These are phyloP conservation scores for Saguinus midas DNA, from an alignment of 2,113 vertebrate species.

Conservation along the genomic window DNA sequence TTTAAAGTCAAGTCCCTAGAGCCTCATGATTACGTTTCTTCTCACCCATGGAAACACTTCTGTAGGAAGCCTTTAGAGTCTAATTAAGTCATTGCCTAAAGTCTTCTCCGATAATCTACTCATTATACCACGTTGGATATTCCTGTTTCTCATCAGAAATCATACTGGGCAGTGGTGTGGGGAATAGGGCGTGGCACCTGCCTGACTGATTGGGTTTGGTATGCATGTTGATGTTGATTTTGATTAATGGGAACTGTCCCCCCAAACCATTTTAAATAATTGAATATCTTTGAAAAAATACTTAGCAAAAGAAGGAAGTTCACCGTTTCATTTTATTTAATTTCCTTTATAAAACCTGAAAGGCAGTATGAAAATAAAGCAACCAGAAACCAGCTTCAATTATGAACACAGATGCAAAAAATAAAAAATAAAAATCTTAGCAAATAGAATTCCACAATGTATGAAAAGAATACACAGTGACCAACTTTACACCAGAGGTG, in stretches of 20 bases:
- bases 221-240: background rate
- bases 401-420: background rate
- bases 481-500: background rate
- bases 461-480: background rate
- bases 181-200: too few relatives aligned
- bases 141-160: background rate
- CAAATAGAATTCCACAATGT: background rate
- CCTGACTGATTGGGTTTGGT: background rate
- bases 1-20: background rate
- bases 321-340: background rate
- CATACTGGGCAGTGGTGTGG: background rate
- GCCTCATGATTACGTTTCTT: background rate
- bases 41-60: background rate
- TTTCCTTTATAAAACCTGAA: conserved; percentile 5
- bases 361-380: background rate
- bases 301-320: background rate
- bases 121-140: background rate
- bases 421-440: background rate
- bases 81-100: background rate
- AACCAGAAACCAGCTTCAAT: background rate
- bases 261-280: background rate
- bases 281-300: background rate
- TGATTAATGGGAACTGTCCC: background rate
- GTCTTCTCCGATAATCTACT: background rate
- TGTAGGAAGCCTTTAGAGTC: background rate